A percentile compares a stretch with the other conserved stretches of the same genome.
phyloP scores from a whole-genome alignment of 2,113 vertebrate species.

The Sakesphorus luctuosus region DNA sequence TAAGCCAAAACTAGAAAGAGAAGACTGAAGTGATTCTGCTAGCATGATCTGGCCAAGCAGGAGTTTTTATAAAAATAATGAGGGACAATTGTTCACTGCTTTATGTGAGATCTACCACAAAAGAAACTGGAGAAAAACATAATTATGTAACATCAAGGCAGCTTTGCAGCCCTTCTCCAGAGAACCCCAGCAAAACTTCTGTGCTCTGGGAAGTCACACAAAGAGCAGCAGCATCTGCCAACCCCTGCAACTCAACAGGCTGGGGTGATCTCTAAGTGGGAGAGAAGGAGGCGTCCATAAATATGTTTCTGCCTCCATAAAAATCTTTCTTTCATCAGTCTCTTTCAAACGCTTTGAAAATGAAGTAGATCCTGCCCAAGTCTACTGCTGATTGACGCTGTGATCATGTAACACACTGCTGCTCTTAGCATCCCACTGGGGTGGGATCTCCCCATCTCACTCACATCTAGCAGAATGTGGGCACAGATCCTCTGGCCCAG shows the following conservation, averaged over 20 bases:
- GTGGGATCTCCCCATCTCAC: not conserved
- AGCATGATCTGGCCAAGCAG: not conserved
- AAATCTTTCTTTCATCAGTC: not conserved
- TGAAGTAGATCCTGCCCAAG: not conserved
- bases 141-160: not conserved
- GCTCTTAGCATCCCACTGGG: rapidly evolving
- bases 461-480: rapidly evolving
- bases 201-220: not conserved
- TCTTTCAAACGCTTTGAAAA: not conserved
- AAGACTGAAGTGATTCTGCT: not conserved
- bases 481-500: not conserved
- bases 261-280: not conserved
- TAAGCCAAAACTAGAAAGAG: not conserved
- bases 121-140: not conserved
- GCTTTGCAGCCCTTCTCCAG: not conserved
- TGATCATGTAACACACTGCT: rapidly evolving
- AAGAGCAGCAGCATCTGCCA: not conserved
- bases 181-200: not conserved
- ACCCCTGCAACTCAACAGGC: not conserved
- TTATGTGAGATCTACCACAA: not conserved
- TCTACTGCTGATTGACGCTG: not conserved
- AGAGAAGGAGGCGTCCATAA: not conserved
- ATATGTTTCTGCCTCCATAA: not conserved
- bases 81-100: not conserved
- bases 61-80: not conserved